Percentiles rank a stretch among this genome's conserved stretches.
phyloP scores from a whole-genome alignment of 2,888 invertebrate genomes.

The Zygothrica quintamaculata region DNA sequence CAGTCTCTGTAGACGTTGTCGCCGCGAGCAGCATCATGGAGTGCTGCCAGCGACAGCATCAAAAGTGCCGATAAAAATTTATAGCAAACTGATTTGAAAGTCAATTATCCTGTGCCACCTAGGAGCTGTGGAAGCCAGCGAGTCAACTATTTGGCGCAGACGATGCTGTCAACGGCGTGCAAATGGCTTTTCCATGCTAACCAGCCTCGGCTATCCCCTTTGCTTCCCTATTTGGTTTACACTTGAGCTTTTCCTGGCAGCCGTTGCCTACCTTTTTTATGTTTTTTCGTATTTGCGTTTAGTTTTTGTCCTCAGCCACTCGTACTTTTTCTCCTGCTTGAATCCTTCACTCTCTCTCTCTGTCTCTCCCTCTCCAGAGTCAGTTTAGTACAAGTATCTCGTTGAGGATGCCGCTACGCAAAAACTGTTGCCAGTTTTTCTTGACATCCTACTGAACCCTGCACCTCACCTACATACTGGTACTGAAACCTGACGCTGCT shows the following conservation, averaged over 20 bases:
- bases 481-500: constrained; percentile 35
- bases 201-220: constrained; percentile 13
- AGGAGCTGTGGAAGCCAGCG: constrained; percentile 30
- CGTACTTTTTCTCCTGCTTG: constrained; percentile 6
- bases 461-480: no score
- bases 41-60: constrained; percentile 77
- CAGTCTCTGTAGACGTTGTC: no score
- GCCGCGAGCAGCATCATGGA: constrained; percentile 37
- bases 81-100: constrained; percentile 84
- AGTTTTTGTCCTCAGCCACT: constrained; percentile 35
- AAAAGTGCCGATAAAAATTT: constrained; percentile 83
- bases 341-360: neutral
- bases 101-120: constrained; percentile 80
- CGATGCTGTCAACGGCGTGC: constrained; percentile 66
- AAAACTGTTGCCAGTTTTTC: constrained; percentile 27
- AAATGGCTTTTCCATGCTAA: constrained; percentile 79
- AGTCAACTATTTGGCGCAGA: constrained; percentile 63
- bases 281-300: constrained; percentile 55
- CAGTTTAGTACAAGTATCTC: constrained; percentile 2
- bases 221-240: neutral
- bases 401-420: constrained; percentile 15
- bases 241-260: constrained; percentile 5
- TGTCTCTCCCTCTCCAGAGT: no score
- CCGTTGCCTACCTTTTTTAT: constrained; percentile 66
- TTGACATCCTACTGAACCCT: neutral